These are phyloP conservation scores for Hexactinellida sp. DNA, from an alignment of 37 sponge, comb jelly and placozoan species.

Conservation along the genomic window DNA sequence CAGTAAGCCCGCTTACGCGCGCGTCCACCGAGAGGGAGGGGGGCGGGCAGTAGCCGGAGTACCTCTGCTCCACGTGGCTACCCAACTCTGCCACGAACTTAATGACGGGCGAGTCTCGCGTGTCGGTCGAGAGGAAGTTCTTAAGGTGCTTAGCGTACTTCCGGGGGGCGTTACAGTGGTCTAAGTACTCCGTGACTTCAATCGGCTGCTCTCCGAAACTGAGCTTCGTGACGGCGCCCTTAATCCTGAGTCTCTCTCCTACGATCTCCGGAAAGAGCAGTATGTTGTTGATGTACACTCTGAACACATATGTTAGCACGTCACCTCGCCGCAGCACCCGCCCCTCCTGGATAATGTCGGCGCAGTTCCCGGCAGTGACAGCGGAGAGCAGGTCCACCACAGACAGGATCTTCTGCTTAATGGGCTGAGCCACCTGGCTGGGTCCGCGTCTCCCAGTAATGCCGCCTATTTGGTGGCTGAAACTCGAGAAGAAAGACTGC, in stretches of 20 bases:
- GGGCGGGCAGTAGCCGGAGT: not conserved
- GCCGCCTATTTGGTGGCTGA: not conserved
- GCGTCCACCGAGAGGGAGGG: not conserved
- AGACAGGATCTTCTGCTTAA: not conserved
- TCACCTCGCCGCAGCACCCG: not conserved
- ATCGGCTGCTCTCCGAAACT: not conserved
- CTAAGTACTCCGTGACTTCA: not conserved
- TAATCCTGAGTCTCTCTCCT: not conserved
- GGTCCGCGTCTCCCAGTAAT: not conserved
- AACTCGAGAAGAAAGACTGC: not conserved
- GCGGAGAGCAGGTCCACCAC: not conserved
- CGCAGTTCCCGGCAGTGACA: not conserved
- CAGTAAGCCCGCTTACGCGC: not conserved
- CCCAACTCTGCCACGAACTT: not conserved
- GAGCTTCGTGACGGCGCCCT: not conserved
- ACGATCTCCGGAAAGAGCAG: not conserved
- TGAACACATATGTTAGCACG: not conserved
- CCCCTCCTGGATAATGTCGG: not conserved
- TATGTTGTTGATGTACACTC: not conserved
- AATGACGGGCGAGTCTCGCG: not conserved
- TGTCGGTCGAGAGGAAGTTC: not conserved
- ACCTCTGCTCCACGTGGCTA: not conserved
- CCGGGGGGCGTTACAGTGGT: not conserved
- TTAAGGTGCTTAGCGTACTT: not conserved
- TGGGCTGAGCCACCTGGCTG: not conserved